These are phyloP conservation scores for Strigamia crassipes DNA, from an alignment of 2,888 invertebrate genomes.

Conservation along the genomic window DNA sequence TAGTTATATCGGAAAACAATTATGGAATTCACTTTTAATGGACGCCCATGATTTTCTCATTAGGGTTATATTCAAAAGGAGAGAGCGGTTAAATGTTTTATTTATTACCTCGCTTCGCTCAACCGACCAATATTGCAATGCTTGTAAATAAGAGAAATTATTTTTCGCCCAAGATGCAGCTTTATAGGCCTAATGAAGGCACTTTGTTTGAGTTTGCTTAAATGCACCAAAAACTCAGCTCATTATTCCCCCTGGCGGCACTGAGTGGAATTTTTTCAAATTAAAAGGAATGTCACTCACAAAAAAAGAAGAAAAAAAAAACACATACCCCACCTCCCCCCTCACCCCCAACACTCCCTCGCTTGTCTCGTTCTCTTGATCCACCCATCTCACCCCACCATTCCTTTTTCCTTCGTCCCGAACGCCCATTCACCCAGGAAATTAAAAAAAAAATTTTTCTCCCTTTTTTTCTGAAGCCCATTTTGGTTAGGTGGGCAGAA, in stretches of 20 bases:
- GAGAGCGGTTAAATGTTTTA: neutral
- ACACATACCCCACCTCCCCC: no score
- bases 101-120: neutral
- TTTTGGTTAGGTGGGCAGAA: neutral
- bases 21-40: neutral
- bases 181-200: neutral
- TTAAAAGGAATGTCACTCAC: slow-evolving; percentile 10
- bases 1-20: neutral
- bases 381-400: neutral
- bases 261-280: slow-evolving; percentile 3
- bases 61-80: neutral
- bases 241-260: neutral
- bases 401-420: neutral
- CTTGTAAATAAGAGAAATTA: neutral
- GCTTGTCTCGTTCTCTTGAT: neutral
- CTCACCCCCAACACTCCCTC: no score
- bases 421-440: neutral
- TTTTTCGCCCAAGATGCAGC: neutral
- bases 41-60: slow-evolving; percentile 7
- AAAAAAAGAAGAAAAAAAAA: neutral
- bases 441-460: neutral
- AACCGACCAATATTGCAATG: neutral
- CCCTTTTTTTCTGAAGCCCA: neutral
- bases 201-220: neutral
- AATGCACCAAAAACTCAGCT: neutral